Evolutionary conservation across 2,888 invertebrate genomes (phyloP), one percentile per base, ranked within the genome.

Genomic region (Perizoma flavofasciatum): DNA sequence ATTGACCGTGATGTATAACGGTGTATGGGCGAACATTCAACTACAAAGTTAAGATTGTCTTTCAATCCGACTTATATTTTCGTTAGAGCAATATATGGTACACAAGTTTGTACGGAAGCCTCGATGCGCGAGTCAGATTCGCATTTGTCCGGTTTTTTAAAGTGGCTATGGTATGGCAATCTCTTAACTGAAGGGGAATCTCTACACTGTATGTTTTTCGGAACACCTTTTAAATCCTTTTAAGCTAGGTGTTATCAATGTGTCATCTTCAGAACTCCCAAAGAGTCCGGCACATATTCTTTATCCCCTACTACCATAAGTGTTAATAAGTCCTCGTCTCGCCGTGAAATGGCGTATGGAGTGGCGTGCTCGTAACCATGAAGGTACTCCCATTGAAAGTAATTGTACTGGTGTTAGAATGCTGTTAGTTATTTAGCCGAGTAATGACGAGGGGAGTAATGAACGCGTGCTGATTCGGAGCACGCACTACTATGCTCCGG

Each of bases 361-460:
- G 66, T 62, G 61, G 57, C 58, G 61, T 44, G 65, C 62, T 45
- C 63, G 61, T 63, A 57, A 61, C 57, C 49, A 54, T 61, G 52
- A 55, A 53, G 57, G 57, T 60, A 54, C 60, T 58, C 60, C 59
- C 62, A 58, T 66, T 60, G 63, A 64, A 59, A 63, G 55, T 64
- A 85, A 85, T 83, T 79, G 83, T 78, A 79, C 75, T 74, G 72
- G 70, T 82, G 80, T 62, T 62, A 62, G 82, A 75, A 77, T 73
- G 78, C 82, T 83, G 85, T 89, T 85, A 86, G 85, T 87, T 86
- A 88, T 86, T 87, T 85, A 85, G 82, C 75, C 75, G 77, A 78
- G 79, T 89, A 89, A 89, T 87, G 86, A 89, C 87, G 81, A 85
- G 85, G 87, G 83, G 78, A 74, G 83, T 88, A 89, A 89, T 89